Percentiles rank a stretch among this genome's conserved stretches.
Evolutionary conservation across 2,113 vertebrate species (phyloP).

Genomic region (Butorides virescens): DNA sequence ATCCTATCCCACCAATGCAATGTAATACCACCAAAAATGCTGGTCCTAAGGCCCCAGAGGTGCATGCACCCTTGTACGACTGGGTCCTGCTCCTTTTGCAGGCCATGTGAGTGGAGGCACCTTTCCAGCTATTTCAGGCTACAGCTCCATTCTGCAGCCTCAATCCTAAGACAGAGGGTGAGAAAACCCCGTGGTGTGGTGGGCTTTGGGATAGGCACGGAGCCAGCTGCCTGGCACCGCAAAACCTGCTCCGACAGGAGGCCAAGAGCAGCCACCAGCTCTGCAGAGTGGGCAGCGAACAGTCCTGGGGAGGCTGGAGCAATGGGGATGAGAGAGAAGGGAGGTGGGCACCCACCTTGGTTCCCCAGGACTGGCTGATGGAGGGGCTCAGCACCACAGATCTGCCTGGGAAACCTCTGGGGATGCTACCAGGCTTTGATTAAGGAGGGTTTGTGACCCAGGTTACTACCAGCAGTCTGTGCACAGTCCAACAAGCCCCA

Average conservation of each 20-base stretch:
- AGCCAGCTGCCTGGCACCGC: background rate
- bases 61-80: rapidly evolving
- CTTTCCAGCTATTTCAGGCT: background rate
- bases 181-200: rapidly evolving
- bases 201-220: background rate
- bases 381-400: background rate
- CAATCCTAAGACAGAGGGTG: background rate
- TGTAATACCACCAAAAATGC: background rate
- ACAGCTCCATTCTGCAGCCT: background rate
- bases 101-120: background rate
- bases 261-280: background rate
- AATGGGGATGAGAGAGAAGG: background rate
- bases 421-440: background rate
- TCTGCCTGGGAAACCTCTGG: background rate
- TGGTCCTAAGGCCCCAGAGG: background rate
- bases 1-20: background rate
- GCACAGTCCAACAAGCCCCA: background rate
- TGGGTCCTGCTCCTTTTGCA: background rate
- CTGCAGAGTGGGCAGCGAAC: background rate
- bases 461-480: constrained; percentile 5
- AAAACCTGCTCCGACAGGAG: background rate
- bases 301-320: background rate
- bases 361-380: background rate
- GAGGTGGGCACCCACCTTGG: background rate
- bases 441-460: background rate